Evolutionary conservation across 2,797 vertebrate genomes (phyloP).

Genomic region (Gorsachius magnificus): DNA sequence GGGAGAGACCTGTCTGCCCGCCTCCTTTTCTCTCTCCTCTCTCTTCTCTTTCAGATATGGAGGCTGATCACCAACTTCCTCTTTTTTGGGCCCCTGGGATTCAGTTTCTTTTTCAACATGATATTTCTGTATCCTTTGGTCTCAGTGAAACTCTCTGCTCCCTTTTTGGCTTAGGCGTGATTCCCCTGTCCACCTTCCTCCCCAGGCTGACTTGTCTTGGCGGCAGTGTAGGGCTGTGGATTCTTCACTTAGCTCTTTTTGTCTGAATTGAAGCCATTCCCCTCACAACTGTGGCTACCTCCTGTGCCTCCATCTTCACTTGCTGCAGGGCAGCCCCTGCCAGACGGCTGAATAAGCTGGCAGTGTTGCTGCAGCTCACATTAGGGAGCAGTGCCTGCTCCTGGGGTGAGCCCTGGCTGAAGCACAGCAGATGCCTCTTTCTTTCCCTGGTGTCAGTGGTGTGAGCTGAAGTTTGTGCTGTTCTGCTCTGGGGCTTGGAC

Average conservation of each 20-base stretch:
- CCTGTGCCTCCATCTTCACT: not conserved
- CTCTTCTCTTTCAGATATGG: slow-evolving; percentile 75
- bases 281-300: not conserved
- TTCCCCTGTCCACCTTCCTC: not conserved
- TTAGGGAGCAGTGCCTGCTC: not conserved
- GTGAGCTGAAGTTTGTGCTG: not conserved
- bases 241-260: not conserved
- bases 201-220: not conserved
- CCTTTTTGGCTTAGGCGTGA: not conserved
- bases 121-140: slow-evolving; percentile 82
- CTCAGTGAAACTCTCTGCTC: not conserved
- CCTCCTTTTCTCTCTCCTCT: not conserved
- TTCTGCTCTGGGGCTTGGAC: not conserved
- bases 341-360: not conserved
- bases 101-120: slow-evolving; percentile 84
- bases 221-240: not conserved
- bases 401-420: not conserved
- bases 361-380: not conserved
- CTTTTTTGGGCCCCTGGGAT: slow-evolving; percentile 81
- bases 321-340: not conserved
- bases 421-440: not conserved
- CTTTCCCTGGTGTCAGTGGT: not conserved
- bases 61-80: slow-evolving; percentile 82
- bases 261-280: not conserved
- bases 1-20: not conserved